Evolutionary conservation across 1,140 invertebrate species (phyloP), one percentile per base, ranked within the genome.

Genomic region (Tetragonula clypearis): DNA sequence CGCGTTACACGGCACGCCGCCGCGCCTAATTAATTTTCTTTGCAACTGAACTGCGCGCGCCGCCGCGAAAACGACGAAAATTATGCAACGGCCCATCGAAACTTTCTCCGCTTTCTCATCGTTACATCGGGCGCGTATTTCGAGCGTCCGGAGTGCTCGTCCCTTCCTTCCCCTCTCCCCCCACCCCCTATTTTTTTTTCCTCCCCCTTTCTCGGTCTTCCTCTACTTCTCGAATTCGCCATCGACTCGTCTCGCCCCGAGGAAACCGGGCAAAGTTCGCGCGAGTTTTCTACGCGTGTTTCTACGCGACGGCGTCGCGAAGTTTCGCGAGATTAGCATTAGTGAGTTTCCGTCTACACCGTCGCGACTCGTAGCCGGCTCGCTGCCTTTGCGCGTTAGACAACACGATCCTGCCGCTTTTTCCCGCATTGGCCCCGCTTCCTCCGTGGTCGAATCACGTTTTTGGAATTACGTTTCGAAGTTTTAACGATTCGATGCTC

Each of bases 1-100:
- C 53, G 49, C n/a, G 41, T 49, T 49, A 49, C 41, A 19, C 1
- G 23, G 76, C 58, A 73, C 58, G 76, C 17, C 75, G 65, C 77
- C 66, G 74, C 74, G 79, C 79, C 87, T 88, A 89, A 89, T 89
- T 88, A 89, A 89, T 89, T 89, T 88, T 89, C 87, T 86, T 89
- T 89, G 75, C 79, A 88, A 84, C 87, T 87, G 79, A 88, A 89
- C 87, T 89, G 86, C 74, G 86, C 55, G 81, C 55, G 81, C 65
- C 71, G 75, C 35, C 56, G 62, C 69, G 87, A 86, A 87, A 88
- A 88, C 76, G 66, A 58, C 74, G 87, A 81, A 77, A 85, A 84
- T 85, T 82, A 78, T 78, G 75, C 83, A 79, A 72, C 74, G 68
- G 74, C 68, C 77, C 79, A 80, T 88, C 75, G 75, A 89, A 88